phyloP scores from a whole-genome alignment of 1,140 invertebrate species.

The Aporrectodea caliginosa region DNA sequence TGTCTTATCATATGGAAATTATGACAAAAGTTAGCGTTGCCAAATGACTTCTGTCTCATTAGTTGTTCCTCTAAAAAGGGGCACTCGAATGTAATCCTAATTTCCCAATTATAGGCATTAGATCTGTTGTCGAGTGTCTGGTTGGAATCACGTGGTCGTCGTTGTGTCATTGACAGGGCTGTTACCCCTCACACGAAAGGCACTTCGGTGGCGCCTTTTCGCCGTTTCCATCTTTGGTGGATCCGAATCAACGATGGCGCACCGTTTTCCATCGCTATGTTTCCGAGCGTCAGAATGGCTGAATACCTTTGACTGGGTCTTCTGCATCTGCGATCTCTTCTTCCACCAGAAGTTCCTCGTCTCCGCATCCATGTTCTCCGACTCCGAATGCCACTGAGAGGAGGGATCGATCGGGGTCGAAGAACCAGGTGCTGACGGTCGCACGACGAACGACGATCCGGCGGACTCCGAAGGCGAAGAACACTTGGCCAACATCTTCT shows the following conservation, averaged over 20 bases:
- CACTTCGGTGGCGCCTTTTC: neutral
- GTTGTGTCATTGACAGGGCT: neutral
- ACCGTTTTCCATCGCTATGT: neutral
- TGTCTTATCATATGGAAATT: too few species aligned
- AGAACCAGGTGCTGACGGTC: neutral
- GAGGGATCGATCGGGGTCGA: neutral
- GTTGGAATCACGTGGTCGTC: too few species aligned
- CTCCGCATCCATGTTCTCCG: neutral
- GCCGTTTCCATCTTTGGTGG: neutral
- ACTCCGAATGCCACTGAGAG: neutral
- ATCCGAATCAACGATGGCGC: neutral
- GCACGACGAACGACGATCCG: neutral
- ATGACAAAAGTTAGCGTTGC: too few species aligned
- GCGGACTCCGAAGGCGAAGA: neutral
- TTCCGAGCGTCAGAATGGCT: too few species aligned
- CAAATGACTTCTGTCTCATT: too few species aligned
- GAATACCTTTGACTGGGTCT: too few species aligned
- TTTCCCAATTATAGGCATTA: too few species aligned
- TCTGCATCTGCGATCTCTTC: neutral
- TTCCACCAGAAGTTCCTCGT: neutral
- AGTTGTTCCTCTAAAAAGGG: too few species aligned
- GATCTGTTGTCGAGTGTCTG: too few species aligned
- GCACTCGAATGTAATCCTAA: too few species aligned
- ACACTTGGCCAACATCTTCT: neutral
- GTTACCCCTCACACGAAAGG: neutral